Conservation (phyloP, 2,113 vertebrate species). For the Tragelaphus imberbis region DNA sequence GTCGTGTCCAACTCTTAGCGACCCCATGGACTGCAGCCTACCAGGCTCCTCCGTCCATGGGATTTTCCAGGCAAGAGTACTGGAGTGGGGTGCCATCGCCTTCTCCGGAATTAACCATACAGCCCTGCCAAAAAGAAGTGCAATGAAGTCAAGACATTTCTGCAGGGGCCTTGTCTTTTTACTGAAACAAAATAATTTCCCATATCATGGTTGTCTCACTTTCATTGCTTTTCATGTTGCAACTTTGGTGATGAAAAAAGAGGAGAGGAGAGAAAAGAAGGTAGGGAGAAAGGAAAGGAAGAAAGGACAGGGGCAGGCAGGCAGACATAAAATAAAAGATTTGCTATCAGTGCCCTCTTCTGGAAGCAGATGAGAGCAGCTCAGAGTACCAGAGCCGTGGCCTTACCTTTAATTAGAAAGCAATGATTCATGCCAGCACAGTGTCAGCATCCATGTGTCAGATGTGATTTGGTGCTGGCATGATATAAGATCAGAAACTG, state of each 20-base stretch:
- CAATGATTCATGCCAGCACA: neutral
- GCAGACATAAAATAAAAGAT: neutral
- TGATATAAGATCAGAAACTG: neutral
- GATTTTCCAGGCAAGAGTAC: too few species aligned
- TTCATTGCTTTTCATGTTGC: neutral
- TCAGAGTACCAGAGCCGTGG: neutral
- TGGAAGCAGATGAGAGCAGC: neutral
- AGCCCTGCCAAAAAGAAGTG: neutral
- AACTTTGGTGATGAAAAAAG: neutral
- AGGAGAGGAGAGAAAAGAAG: too few species aligned
- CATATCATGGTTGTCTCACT: neutral
- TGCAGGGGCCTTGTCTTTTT: neutral
- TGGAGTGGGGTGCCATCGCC: too few species aligned
- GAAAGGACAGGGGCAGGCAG: neutral
- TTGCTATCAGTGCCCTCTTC: constrained; percentile 46
- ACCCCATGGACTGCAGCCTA: too few species aligned
- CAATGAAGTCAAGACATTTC: neutral
- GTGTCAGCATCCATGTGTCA: neutral
- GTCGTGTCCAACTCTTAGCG: too few species aligned
- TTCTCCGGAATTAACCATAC: neutral
- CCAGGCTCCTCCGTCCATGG: too few species aligned
- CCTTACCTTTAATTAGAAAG: neutral
- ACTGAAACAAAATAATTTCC: neutral
- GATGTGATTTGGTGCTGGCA: neutral
- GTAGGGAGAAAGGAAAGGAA: too few species aligned